Evolutionary conservation across 2,888 invertebrate genomes (phyloP).

Genomic region (Atrina japonica): DNA sequence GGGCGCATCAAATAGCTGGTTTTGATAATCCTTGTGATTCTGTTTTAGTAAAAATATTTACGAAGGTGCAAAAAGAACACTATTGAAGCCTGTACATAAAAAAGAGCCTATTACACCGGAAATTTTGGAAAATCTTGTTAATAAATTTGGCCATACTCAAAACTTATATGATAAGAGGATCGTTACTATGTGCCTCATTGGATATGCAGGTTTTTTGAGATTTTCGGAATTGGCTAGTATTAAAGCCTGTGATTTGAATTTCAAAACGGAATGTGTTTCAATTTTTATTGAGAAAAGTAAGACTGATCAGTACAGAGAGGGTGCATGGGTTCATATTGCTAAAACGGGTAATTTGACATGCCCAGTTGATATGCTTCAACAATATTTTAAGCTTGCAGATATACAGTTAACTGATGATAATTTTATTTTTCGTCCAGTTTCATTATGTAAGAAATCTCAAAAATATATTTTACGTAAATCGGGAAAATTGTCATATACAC

Average conservation of each 20-base stretch:
- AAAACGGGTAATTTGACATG: slow-evolving; percentile 46
- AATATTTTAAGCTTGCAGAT: slow-evolving; percentile 30
- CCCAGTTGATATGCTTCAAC: slow-evolving; percentile 42
- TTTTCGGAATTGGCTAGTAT: slow-evolving; percentile 22
- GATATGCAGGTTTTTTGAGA: slow-evolving; percentile 28
- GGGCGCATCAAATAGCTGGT: slow-evolving; percentile 15
- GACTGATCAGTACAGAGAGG: slow-evolving; percentile 48
- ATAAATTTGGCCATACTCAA: background rate
- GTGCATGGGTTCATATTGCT: slow-evolving; percentile 38
- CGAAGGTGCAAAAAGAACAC: slow-evolving; percentile 14
- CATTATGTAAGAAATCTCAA: slow-evolving; percentile 27
- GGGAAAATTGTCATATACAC: too few species aligned
- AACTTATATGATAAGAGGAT: slow-evolving; percentile 21
- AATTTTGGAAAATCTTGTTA: background rate
- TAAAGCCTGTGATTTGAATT: slow-evolving; percentile 18
- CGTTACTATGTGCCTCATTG: slow-evolving; percentile 21
- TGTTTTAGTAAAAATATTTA: slow-evolving; percentile 2
- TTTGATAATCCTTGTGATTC: slow-evolving; percentile 10
- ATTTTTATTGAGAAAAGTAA: slow-evolving; percentile 45
- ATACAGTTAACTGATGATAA: too few species aligned
- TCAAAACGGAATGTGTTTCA: slow-evolving; percentile 34
- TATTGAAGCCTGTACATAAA: slow-evolving; percentile 2
- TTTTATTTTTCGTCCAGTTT: too few species aligned
- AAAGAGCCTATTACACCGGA: slow-evolving; percentile 18
- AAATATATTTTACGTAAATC: slow-evolving; percentile 29